These are phyloP conservation scores for Tragelaphus scriptus DNA, from an alignment of 2,113 vertebrate species.

Conservation along the genomic window DNA sequence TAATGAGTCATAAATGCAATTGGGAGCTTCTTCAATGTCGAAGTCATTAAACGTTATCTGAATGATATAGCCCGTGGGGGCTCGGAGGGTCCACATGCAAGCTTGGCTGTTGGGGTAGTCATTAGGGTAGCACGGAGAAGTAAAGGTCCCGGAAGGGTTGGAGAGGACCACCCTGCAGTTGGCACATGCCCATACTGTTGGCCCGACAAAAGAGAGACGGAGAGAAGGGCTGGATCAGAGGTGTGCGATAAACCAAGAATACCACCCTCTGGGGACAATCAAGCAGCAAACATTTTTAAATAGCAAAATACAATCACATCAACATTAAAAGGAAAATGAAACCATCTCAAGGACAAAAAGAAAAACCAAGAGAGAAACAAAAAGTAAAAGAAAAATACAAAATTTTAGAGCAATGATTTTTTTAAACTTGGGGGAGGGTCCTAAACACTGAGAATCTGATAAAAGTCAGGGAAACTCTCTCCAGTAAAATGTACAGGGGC, in stretches of 20 bases:
- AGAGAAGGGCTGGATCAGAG: conserved; percentile 29
- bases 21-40: conserved; percentile 92
- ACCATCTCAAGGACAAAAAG: background rate
- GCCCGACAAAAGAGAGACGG: conserved; percentile 64
- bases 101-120: conserved; percentile 89
- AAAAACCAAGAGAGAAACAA: background rate
- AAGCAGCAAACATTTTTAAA: conserved; percentile 15
- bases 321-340: conserved; percentile 16
- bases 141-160: conserved; percentile 85
- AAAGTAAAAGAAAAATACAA: background rate
- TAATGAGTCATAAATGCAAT: conserved; percentile 94
- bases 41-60: conserved; percentile 96
- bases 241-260: background rate
- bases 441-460: background rate
- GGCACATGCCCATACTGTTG: conserved; percentile 85
- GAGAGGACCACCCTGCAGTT: conserved; percentile 85
- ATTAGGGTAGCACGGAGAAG: conserved; percentile 92
- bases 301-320: background rate
- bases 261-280: background rate
- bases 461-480: background rate
- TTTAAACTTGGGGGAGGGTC: background rate
- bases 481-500: background rate
- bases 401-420: background rate
- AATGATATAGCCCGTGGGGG: conserved; percentile 92
- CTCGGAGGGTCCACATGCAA: conserved; percentile 91